Evolutionary conservation across 2,113 vertebrate species (phyloP), one percentile per base, ranked within the genome.

Genomic region (Oenanthe melanoleuca): DNA sequence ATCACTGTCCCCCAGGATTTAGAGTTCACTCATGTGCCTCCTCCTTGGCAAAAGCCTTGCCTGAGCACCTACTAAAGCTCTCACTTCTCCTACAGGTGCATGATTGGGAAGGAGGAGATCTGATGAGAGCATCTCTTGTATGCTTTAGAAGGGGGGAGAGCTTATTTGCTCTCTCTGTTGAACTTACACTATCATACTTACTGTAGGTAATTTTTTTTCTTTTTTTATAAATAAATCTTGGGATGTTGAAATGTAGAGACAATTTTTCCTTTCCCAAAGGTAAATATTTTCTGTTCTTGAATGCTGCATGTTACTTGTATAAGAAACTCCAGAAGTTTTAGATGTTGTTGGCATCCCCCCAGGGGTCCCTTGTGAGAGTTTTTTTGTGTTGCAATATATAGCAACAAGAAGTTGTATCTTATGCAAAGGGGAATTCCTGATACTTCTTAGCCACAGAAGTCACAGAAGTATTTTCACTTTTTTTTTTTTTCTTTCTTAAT

Each of bases 211-310:
- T 4, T n/a, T 72, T 53, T 45, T 45, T 57, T 6, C 24, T 77
- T 6, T 1, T 79, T 92, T 93, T 56, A 49, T 59, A 50, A 69
- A 59, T 77, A 70, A 70, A 92, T 55, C 19, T 31, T 50, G 53
- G 26, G 25, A 67, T 67, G 31, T 50, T 59, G 13, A 75, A 75
- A 66, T 22, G 21, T 69, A 74, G 38, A 59, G 19, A 37, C 3
- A 37, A 86, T 86, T 78, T 94, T 86, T 24, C 42, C 44, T 60
- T 84, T 84, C 59, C 42, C 23, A 65, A 64, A 86, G 52, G 53
- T 66, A 92, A 89, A 64, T 86, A 79, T 94, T 74, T 92, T 81
- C 49, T 93, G n/a, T 92, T 87, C 80, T 72, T 79, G 34, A 65
- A 40, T 87, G 34, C 47, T 81, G 7, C 4, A 4, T 75, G 26